A percentile compares a stretch with the other conserved stretches of the same genome.
Conservation (phyloP, 2,888 invertebrate genomes). For the Synanthedon tipuliformis region DNA sequence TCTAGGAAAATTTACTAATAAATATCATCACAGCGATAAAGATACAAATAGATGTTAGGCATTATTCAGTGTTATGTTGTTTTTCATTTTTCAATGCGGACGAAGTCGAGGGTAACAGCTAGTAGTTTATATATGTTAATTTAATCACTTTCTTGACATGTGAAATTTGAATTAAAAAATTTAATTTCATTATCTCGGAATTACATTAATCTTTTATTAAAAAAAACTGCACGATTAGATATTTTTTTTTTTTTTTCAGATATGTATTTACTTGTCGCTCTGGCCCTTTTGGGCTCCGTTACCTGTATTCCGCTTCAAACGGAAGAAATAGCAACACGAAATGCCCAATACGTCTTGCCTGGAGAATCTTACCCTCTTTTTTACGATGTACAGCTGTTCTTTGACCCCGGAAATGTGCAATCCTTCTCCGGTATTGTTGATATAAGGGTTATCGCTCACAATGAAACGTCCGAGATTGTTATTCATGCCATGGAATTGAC, state of each 20-base stretch:
- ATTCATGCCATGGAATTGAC: constrained; percentile 60
- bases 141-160: too few relatives aligned
- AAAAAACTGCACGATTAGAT: too few relatives aligned
- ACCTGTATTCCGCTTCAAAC: constrained; percentile 20
- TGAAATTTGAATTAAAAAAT: too few relatives aligned
- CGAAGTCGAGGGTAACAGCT: too few relatives aligned
- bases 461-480: constrained; percentile 32
- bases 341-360: constrained; percentile 60
- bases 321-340: constrained; percentile 2
- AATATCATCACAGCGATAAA: too few relatives aligned
- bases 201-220: too few relatives aligned
- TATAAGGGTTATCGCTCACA: constrained; percentile 38
- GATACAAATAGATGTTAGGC: too few relatives aligned
- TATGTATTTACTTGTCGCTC: constrained; percentile 43
- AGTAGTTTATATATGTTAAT: too few relatives aligned
- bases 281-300: constrained; percentile 31
- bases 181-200: too few relatives aligned
- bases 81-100: too few relatives aligned
- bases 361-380: constrained; percentile 56
- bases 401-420: constrained; percentile 47
- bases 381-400: constrained; percentile 61
- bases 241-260: constrained; percentile 25
- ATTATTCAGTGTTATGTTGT: too few relatives aligned
- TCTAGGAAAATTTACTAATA: too few relatives aligned
- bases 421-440: constrained; percentile 54